A percentile compares a stretch with the other conserved stretches of the same genome.
Evolutionary conservation across 2,888 invertebrate genomes (phyloP).

Genomic region (Parelbella ahira): DNA sequence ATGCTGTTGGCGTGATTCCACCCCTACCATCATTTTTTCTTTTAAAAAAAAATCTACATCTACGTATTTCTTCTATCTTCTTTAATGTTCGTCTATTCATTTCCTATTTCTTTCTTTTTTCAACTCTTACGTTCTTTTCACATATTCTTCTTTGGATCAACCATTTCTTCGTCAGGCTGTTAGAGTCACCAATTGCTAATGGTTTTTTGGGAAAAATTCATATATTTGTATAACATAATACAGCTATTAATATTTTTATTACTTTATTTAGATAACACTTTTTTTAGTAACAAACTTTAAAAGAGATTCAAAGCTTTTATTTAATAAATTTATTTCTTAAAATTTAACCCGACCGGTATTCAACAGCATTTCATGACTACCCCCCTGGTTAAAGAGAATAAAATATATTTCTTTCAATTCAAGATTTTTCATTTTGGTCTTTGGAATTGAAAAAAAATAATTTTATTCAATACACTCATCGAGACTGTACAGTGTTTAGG

Average conservation of each 20-base stretch:
- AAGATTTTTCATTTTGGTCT: no score
- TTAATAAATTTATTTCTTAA: conserved; percentile 8
- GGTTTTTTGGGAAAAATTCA: conserved; percentile 22
- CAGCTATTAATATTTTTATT: no score
- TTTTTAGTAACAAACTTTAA: conserved; percentile 4
- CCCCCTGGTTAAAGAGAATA: conserved; percentile 44
- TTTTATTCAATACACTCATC: conserved; percentile 40
- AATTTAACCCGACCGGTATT: conserved; percentile 30
- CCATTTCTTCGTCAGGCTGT: conserved; percentile 12
- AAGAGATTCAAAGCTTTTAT: conserved; percentile 16
- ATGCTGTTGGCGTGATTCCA: conserved; percentile 14
- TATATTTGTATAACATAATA: no score
- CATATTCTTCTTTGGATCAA: conserved; percentile 1
- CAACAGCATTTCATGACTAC: conserved; percentile 65
- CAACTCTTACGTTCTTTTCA: conserved; percentile 9
- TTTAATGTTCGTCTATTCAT: conserved; percentile 4
- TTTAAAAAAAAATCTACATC: no score
- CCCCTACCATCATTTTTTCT: conserved; percentile 6
- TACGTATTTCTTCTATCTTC: conserved; percentile 4
- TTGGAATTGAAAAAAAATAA: conserved; percentile 17
- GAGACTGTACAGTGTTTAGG: conserved; percentile 77
- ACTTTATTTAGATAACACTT: no score
- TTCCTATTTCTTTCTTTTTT: conserved; percentile 13
- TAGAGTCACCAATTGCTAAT: conserved; percentile 14
- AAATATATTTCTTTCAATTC: no score